Evolutionary conservation across 2,113 vertebrate genomes (phyloP).

Genomic region (Thamnaconus septentrionalis): DNA sequence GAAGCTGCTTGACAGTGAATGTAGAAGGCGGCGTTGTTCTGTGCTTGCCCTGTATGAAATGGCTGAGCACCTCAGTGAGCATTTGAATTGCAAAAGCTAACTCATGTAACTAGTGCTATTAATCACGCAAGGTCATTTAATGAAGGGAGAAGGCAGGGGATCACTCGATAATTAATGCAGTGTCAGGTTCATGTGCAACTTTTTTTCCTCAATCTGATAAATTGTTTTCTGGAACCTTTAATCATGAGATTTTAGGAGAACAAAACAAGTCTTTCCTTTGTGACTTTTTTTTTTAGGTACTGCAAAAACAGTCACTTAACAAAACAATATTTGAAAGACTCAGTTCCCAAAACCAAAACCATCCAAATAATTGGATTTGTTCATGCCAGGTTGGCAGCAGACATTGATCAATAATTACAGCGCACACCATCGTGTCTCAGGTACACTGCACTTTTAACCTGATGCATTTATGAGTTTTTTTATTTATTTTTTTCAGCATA

Average conservation of each 20-base stretch:
- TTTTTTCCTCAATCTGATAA: not conserved
- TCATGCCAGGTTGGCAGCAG: not conserved
- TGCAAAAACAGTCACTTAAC: not conserved
- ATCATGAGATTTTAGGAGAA: not conserved
- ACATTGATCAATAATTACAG: conserved; percentile 45
- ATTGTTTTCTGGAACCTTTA: not conserved
- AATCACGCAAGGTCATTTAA: not conserved
- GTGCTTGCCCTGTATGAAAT: not conserved
- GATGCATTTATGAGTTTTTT: conserved; percentile 3
- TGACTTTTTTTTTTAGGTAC: not conserved
- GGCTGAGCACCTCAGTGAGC: no score
- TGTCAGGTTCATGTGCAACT: not conserved
- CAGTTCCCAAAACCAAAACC: conserved; percentile 5
- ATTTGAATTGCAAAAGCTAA: not conserved
- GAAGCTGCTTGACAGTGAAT: not conserved
- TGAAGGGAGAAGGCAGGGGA: not conserved
- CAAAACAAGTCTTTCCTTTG: not conserved
- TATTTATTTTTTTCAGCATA: conserved; percentile 47
- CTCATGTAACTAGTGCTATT: not conserved
- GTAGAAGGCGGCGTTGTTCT: not conserved
- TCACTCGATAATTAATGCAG: not conserved
- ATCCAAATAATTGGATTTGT: conserved; percentile 39
- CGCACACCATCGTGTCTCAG: conserved; percentile 49
- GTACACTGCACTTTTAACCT: conserved; percentile 35
- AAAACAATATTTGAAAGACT: no score